Base-by-base conservation (phyloP, 2,888 invertebrate genomes). In the Lycaena phlaeas region DNA sequence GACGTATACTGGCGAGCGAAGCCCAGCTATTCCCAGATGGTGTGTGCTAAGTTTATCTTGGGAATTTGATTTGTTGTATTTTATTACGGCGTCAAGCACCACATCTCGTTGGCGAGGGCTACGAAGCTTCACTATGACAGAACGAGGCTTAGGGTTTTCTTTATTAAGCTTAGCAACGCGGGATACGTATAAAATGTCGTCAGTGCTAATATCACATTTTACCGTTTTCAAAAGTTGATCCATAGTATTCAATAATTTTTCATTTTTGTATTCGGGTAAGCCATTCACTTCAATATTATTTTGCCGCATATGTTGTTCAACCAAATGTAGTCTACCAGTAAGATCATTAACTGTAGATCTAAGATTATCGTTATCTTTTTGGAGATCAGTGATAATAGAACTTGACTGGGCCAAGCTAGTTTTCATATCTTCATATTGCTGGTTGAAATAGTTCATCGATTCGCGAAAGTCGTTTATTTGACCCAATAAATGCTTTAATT, bases 251-350 rank as follows among this genome's bases (percentile, higher is more conserved):
- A n/a, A 11, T 11, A 27, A 12, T 3, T 2, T n/a, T n/a, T 27
- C 27, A 5, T 9, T n/a, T 3, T 10, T 27, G 18, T 51, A 38
- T 41, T 54, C 54, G 1, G 54, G 52, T 11, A 54, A 18, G 9
- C 54, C 48, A 14, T 48, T 50, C 6, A 55, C 41, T 34, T 50
- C 49, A 0, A 53, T 26, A 10, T 52, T 53, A 11, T 25, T 41
- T 15, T 45, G 46, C 1, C 50, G 30, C 40, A 44, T 30, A 10
- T 50, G 42, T 38, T 52, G 48, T 36, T 53, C 53, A 2, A 46
- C 36, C 6, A 38, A 22, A n/a, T 27, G 10, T 6, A 53, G 12
- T 11, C 52, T 42, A 4, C 26, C 30, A 1, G 43, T 39, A 3
- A 53, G 39, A n/a, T 50, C 46, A 9, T 14, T 38, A 5, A 53